Percentiles rank a stretch among this genome's conserved stretches.
These are phyloP conservation scores for Molossus molossus DNA, from an alignment of 2,797 vertebrate genomes.

Conservation along the genomic window DNA sequence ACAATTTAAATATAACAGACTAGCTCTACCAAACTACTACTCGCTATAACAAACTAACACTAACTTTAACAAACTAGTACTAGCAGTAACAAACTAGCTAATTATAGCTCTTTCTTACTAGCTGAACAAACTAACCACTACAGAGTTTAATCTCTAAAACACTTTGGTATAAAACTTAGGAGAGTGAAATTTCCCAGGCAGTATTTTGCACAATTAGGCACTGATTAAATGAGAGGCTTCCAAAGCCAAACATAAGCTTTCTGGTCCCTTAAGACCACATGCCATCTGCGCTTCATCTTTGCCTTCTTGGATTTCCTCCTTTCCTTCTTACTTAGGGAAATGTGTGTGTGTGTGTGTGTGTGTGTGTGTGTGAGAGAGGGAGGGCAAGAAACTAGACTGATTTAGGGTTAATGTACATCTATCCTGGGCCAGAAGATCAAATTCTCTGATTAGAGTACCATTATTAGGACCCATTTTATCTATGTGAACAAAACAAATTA, in stretches of 20 bases:
- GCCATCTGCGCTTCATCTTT: neutral
- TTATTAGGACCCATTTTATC: neutral
- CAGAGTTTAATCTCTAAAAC: constrained; percentile 30
- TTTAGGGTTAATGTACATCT: neutral
- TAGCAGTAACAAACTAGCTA: neutral
- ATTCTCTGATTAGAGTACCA: neutral
- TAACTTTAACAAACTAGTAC: neutral
- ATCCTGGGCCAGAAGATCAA: neutral
- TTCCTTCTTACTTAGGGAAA: neutral
- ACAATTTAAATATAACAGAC: neutral
- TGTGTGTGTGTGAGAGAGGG: too few relatives aligned
- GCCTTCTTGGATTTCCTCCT: neutral
- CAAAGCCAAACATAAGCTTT: neutral
- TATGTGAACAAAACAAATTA: neutral
- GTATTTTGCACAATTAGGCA: neutral
- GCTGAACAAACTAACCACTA: neutral
- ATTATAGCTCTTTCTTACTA: too few relatives aligned
- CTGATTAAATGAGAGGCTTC: neutral
- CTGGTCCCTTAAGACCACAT: neutral
- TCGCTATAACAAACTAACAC: neutral
- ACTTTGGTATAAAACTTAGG: neutral
- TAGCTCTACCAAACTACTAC: neutral
- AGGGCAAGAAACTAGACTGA: neutral
- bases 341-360: too few relatives aligned
- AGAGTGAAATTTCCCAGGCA: neutral